Evolutionary conservation across 2,888 invertebrate species (phyloP), one percentile per base, ranked within the genome.

Genomic region (Marasmarcha lunaedactyla): DNA sequence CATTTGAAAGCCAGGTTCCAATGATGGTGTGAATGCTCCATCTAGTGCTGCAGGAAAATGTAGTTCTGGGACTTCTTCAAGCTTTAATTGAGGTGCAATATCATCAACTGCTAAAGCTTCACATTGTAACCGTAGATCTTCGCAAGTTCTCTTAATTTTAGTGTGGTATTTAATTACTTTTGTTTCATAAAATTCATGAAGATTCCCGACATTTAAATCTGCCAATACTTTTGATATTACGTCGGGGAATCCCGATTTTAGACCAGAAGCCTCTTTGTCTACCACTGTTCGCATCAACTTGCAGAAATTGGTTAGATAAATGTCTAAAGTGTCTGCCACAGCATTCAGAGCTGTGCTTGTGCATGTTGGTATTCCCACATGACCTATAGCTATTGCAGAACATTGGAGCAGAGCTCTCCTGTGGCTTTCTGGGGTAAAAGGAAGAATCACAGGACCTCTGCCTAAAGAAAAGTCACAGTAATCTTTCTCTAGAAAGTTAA

Each of bases 1-100:
- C 88, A 88, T 88, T 63, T 88, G 87, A 54, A 88, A 88, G 1
- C 88, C 88, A 25, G 88, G 86, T 52, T 88, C 88, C 25, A 88
- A 63, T 7, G 87, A 87, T 0, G 87, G 86, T 37, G 85, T 85
- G 40, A 84, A 85, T 0, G 83, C 67, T 7, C 76, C 81, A 52
- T 81, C 84, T 26, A 85, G 51, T 1, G 74, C 85, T 12, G 84
- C 81, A 0, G 85, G 85, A 41, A 85, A 85, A 52, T 86, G 85
- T 38, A 86, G 54, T 46, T 86, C 84, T 0, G 86, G 86, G 0
- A 86, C 83, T 48, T 83, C 83, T 50, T 77, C 76, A n/a, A 81
- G 52, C 44, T 74, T 85, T 44, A 74, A 53, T 36, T 71, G 72
- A 12, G 76, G 76, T 26, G 76, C 59, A 37, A 74, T 62, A 33